Base-by-base conservation (phyloP, 2,888 invertebrate species). In the Resseliella maxima region DNA sequence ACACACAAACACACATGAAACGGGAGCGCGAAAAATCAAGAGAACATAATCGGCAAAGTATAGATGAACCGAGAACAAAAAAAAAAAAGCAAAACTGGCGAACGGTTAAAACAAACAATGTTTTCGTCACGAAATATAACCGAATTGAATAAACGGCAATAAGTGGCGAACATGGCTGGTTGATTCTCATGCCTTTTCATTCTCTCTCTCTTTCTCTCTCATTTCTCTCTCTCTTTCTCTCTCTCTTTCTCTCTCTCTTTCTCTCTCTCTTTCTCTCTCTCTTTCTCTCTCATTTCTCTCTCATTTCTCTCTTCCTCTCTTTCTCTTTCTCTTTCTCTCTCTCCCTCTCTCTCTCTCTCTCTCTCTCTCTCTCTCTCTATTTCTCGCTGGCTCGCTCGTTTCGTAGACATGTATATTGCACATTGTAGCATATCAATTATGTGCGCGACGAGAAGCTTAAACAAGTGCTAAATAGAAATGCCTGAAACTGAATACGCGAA, bases 81-180 rank as follows among this genome's bases (percentile, higher is more conserved):
- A 59, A n/a, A 1, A n/a, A 24, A 59, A 24, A 24, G 24, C n/a
- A 24, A 59, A 59, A 24, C 5, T 3, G 24, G 24, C 5, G 59
- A 59, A 18, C 18, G 46, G 59, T 59, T 59, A 59, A 59, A 59
- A 59, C 59, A 59, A 59, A 59, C 59, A 59, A 24, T 59, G 59
- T 59, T 24, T 59, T 59, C 59, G 59, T 59, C 59, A 59, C 59
- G 59, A 59, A 41, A 59, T 24, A 24, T n/a, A 59, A 59, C 59
- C n/a, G 59, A 59, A 59, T 59, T 59, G 59, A 59, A 59, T 59
- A 59, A 59, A 59, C 59, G 59, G 59, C 59, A 59, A 59, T 59
- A 59, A 59, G 24, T 6, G 59, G 59, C 59, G 15, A 59, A 59
- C 24, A 59, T 59, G n/a, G n/a, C n/a, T n/a, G n/a, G n/a, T n/a